These are phyloP conservation scores for Periophthalmus magnuspinnatus DNA, from an alignment of 2,797 vertebrate species.

Conservation along the genomic window DNA sequence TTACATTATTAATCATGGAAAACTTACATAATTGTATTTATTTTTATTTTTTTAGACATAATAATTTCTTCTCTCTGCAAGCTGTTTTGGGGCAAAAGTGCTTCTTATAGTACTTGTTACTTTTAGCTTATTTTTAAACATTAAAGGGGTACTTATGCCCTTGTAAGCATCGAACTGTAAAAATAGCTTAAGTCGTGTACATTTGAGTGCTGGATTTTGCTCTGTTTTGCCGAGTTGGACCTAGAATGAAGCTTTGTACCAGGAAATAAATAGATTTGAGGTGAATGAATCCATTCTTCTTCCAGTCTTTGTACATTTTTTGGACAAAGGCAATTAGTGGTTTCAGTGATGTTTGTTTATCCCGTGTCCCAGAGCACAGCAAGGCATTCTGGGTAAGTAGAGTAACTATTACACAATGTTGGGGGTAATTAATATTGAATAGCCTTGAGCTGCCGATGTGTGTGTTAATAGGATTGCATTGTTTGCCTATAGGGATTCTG, in stretches of 20 bases:
- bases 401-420: constrained; percentile 25
- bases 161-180: not conserved
- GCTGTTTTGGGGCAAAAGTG: no score
- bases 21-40: not conserved
- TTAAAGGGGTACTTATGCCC: no score
- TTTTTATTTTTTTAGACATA: no score
- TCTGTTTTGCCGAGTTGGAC: constrained; percentile 39
- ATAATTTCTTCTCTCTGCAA: no score
- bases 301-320: not conserved
- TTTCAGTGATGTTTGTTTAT: no score
- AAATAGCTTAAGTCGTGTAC: constrained; percentile 20
- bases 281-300: constrained; percentile 24
- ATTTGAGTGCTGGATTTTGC: constrained; percentile 38
- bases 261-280: constrained; percentile 48
- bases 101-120: no score
- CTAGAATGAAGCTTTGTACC: constrained; percentile 43
- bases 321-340: no score
- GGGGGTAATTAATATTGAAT: constrained; percentile 63
- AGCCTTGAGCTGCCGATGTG: constrained; percentile 26
- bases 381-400: constrained; percentile 12
- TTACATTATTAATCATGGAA: not conserved
- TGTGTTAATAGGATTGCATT: constrained; percentile 50
- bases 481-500: constrained; percentile 29
- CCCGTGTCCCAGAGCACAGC: constrained; percentile 12
- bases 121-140: not conserved